Evolutionary conservation across 2,113 vertebrate genomes (phyloP).

Genomic region (Tamias sibiricus): DNA sequence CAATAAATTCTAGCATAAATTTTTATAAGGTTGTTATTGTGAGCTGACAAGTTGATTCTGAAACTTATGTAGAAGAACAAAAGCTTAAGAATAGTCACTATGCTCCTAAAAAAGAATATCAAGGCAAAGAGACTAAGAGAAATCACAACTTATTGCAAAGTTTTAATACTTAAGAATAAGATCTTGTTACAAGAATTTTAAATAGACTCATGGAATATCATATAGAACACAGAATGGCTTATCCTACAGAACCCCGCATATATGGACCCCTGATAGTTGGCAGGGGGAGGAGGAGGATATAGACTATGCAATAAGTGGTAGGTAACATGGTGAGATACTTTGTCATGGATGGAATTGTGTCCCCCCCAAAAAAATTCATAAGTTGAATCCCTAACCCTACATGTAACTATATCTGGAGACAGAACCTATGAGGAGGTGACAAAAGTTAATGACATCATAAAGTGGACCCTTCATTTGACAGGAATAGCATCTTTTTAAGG

Average conservation of each 20-base stretch:
- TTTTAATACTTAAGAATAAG: not conserved
- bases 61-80: slow-evolving; percentile 55
- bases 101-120: not conserved
- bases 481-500: not conserved
- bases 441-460: not conserved
- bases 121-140: slow-evolving; percentile 13
- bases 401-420: not conserved
- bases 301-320: not conserved
- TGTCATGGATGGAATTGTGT: not conserved
- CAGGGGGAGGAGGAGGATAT: not conserved
- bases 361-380: not conserved
- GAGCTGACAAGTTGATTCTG: slow-evolving; percentile 28
- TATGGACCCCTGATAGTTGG: not conserved
- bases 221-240: not conserved
- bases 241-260: not conserved
- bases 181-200: not conserved
- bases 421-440: not conserved
- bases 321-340: not conserved
- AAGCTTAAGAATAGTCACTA: slow-evolving; percentile 50
- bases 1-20: slow-evolving; percentile 47
- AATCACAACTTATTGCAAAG: not conserved
- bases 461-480: not conserved
- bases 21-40: slow-evolving; percentile 2
- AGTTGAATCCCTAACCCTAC: not conserved
- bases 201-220: not conserved